Conservation (phyloP, 2,113 vertebrate genomes). For the Cottus gobio region DNA sequence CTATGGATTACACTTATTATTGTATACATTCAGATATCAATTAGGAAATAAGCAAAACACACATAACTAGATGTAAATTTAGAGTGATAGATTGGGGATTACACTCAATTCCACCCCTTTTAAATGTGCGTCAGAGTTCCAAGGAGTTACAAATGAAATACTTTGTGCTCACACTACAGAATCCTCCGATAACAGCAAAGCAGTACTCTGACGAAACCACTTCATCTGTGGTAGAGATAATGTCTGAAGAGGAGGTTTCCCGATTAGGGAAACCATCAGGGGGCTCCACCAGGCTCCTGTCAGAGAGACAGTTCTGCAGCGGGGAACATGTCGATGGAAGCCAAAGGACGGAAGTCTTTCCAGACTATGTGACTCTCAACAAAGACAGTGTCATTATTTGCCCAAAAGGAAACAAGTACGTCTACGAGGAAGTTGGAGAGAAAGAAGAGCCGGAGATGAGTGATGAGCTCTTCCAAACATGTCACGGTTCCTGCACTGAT, state of each 20-base stretch:
- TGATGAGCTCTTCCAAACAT: slow-evolving; percentile 8
- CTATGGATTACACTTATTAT: not conserved
- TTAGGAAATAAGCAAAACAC: not conserved
- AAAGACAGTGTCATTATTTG: slow-evolving; percentile 51
- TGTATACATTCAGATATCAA: not conserved
- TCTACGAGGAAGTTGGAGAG: slow-evolving; percentile 48
- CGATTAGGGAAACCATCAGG: slow-evolving; percentile 20
- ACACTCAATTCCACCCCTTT: not conserved
- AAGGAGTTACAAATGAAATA: not conserved
- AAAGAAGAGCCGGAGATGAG: not conserved
- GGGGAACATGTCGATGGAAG: slow-evolving; percentile 7
- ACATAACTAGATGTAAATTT: not conserved
- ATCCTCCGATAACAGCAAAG: slow-evolving; percentile 71
- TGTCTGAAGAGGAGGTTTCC: slow-evolving; percentile 64
- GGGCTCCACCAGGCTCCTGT: slow-evolving; percentile 31
- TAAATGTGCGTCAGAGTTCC: not conserved
- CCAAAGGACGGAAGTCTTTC: slow-evolving; percentile 36
- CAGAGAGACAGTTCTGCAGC: slow-evolving; percentile 14
- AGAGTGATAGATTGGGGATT: not conserved
- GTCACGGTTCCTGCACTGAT: slow-evolving; percentile 23
- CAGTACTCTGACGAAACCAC: slow-evolving; percentile 70
- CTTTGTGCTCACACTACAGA: slow-evolving; percentile 52
- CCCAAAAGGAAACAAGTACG: slow-evolving; percentile 68
- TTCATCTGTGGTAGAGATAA: slow-evolving; percentile 80
- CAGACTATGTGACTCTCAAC: slow-evolving; percentile 82